Conservation (phyloP, 1,140 invertebrate genomes). For the Oedothorax gibbosus region DNA sequence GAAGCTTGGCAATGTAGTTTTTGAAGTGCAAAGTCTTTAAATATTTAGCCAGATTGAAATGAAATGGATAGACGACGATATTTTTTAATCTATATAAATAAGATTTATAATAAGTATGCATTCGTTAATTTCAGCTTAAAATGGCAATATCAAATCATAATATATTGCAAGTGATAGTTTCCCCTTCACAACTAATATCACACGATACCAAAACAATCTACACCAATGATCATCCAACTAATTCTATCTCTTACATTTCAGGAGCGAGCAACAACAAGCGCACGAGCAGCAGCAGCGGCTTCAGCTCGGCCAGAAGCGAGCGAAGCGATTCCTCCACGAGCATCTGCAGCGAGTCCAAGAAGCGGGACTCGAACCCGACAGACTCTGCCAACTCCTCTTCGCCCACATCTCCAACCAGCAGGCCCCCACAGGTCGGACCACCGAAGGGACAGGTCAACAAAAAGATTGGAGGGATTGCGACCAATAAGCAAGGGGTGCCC, state of each 20-base stretch:
- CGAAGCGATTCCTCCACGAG: conserved; percentile 78
- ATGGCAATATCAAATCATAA: too few relatives aligned
- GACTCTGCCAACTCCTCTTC: conserved; percentile 31
- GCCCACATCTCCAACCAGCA: conserved; percentile 7
- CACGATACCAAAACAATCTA: not conserved
- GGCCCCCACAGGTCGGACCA: conserved; percentile 30
- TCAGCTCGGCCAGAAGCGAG: conserved; percentile 88
- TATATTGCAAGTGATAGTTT: too few relatives aligned
- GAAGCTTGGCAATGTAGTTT: too few relatives aligned
- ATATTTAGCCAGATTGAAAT: too few relatives aligned
- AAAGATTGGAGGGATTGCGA: conserved; percentile 5
- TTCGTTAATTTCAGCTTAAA: too few relatives aligned
- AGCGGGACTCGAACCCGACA: conserved; percentile 48
- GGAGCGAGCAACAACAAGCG: conserved; percentile 72
- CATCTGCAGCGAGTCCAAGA: conserved; percentile 68
- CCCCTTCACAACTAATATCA: not conserved
- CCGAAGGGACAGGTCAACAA: conserved; percentile 23
- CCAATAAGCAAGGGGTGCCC: conserved; percentile 16
- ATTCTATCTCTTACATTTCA: not conserved
- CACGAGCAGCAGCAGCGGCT: conserved; percentile 89
- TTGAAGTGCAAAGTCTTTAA: too few relatives aligned
- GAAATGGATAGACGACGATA: too few relatives aligned
- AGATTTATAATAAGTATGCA: too few relatives aligned
- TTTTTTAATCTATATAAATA: too few relatives aligned
- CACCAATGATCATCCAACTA: not conserved